phyloP scores from a whole-genome alignment of 2,113 vertebrate genomes.

The Narcine bancroftii region DNA sequence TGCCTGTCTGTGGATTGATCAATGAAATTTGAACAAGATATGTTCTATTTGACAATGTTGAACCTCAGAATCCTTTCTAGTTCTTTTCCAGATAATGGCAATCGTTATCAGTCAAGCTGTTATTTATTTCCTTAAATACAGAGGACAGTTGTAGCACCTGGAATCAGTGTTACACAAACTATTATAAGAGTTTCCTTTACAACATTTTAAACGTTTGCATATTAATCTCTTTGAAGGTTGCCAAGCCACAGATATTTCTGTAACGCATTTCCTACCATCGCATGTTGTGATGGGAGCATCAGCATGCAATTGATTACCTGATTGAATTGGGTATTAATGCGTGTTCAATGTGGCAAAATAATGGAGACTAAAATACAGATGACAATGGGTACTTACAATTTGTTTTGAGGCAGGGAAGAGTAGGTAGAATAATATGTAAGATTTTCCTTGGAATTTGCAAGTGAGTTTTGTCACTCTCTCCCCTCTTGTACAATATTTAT shows the following conservation, averaged over 20 bases:
- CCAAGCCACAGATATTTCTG: constrained; percentile 5
- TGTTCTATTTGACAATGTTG: background rate
- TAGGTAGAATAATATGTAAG: background rate
- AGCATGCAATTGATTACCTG: background rate
- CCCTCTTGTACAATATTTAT: background rate
- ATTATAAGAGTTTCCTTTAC: background rate
- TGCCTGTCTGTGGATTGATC: background rate
- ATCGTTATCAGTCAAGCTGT: background rate
- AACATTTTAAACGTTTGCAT: constrained; percentile 25
- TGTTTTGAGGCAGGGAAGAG: background rate
- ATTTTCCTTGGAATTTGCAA: background rate
- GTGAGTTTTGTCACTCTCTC: background rate
- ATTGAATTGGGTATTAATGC: background rate
- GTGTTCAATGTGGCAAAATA: background rate
- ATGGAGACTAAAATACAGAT: background rate
- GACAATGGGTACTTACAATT: background rate
- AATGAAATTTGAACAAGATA: background rate
- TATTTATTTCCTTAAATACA: background rate
- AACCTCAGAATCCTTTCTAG: background rate
- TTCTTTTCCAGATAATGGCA: background rate
- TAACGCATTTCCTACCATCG: background rate
- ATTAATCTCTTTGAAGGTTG: background rate
- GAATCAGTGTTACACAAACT: background rate
- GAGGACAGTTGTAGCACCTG: background rate
- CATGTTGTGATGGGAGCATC: background rate